Evolutionary conservation across 2,797 vertebrate species (phyloP), one percentile per base, ranked within the genome.

Genomic region (Cirrhinus mrigala): DNA sequence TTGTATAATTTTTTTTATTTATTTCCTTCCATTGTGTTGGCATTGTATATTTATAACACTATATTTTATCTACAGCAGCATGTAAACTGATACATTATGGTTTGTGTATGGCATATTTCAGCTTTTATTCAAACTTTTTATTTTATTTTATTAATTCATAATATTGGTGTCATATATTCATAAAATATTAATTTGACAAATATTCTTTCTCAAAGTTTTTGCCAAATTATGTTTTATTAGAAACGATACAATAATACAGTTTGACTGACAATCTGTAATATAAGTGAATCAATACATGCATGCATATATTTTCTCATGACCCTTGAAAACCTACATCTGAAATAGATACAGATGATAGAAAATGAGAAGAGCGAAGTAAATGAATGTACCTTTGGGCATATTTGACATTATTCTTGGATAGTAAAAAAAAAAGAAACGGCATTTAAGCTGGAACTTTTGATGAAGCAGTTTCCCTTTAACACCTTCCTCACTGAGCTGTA

Each of bases 361-460:
- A 37, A 15, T 9, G 12, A 40, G 50, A 56, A 22, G 73, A 76
- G 74, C 29, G n/a, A 56, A 58, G 18, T 56, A 40, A 54, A 58
- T 58, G 46, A 74, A 71, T 48, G 69, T 2, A 71, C 40, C 6
- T 48, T 16, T 6, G 16, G 48, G 50, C 48, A 52, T 29, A 50
- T 71, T 8, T 71, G 44, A 8, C 12, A 71, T 58, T 77, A 77
- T 60, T 77, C 54, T 44, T 11, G 8, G 27, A n/a, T 3, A 27
- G n/a, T 14, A 5, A 27, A 2, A 62, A 5, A 27, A 14, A 60
- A 76, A 22, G 33, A 77, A 40, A n/a, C n/a, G n/a, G 5, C 6
- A 29, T 66, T 79, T 79, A 48, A 29, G 40, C 24, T 20, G 40
- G 48, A 69, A 69, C 64, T 24, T 79, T 33, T 50, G 78, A 66